phyloP scores from a whole-genome alignment of 2,797 vertebrate species.

The Caiman crocodilus region DNA sequence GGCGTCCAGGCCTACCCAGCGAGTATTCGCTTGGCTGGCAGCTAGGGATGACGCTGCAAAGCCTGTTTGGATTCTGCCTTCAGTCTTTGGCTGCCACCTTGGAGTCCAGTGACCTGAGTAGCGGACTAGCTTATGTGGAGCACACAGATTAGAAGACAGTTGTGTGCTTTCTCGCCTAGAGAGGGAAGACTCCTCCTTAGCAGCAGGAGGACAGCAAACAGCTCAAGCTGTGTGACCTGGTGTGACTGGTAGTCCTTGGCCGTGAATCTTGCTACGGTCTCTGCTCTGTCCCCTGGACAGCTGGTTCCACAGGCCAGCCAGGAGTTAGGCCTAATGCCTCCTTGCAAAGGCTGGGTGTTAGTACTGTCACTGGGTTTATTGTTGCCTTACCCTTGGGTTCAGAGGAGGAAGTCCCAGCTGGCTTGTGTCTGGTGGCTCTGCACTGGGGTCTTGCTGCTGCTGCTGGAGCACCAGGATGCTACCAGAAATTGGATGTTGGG shows the following conservation, averaged over 20 bases:
- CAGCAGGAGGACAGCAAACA: not conserved
- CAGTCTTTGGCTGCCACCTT: constrained; percentile 8
- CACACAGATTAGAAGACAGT: constrained; percentile 49
- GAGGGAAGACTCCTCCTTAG: not conserved
- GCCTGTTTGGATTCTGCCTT: constrained; percentile 32
- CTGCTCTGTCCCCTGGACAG: constrained; percentile 32
- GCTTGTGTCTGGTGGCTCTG: not conserved
- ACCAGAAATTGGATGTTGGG: constrained; percentile 8
- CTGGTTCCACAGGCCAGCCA: constrained; percentile 22
- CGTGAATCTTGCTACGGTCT: constrained; percentile 28
- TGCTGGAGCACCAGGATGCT: constrained; percentile 40
- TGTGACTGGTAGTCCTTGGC: not conserved
- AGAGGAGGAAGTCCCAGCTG: constrained; percentile 12
- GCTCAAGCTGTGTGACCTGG: not conserved
- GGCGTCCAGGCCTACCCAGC: too few species aligned
- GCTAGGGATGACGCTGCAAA: not conserved
- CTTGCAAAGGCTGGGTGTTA: constrained; percentile 50
- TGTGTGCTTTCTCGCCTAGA: constrained; percentile 15
- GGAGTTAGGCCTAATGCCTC: constrained; percentile 36
- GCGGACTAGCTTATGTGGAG: constrained; percentile 25
- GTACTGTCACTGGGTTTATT: constrained; percentile 46
- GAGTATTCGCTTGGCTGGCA: too few species aligned
- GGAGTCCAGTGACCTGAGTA: constrained; percentile 1
- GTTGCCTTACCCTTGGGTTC: constrained; percentile 41
- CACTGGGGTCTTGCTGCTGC: not conserved